These are phyloP conservation scores for Pyrrhia umbra DNA, from an alignment of 2,888 invertebrate species.

Conservation along the genomic window DNA sequence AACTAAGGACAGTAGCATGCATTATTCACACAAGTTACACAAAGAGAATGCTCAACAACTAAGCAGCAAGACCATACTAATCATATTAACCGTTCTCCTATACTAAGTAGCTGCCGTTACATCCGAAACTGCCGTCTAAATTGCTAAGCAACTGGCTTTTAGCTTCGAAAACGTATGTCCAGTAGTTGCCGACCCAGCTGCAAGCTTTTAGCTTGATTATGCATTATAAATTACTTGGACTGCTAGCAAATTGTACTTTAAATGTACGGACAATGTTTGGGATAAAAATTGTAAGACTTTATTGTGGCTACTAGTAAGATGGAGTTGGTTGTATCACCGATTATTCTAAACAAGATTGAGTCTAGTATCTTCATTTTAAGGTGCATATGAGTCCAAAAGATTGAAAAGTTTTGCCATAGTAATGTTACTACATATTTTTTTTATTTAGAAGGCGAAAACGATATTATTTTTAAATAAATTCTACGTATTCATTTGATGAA, in stretches of 20 bases:
- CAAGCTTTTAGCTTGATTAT: slow-evolving; percentile 76
- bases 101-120: slow-evolving; percentile 54
- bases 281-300: slow-evolving; percentile 3
- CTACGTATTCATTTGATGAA: too few relatives aligned
- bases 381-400: too few relatives aligned
- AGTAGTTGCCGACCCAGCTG: slow-evolving; percentile 65
- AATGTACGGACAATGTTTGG: slow-evolving; percentile 49
- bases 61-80: slow-evolving; percentile 52
- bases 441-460: too few relatives aligned
- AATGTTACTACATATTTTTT: too few relatives aligned
- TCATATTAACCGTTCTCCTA: slow-evolving; percentile 55
- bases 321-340: too few relatives aligned
- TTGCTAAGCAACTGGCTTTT: slow-evolving; percentile 60
- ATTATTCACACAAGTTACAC: slow-evolving; percentile 58
- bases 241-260: slow-evolving; percentile 59
- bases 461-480: too few relatives aligned
- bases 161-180: slow-evolving; percentile 65
- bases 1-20: slow-evolving; percentile 53
- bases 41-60: slow-evolving; percentile 59
- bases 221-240: slow-evolving; percentile 67
- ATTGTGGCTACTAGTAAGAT: background rate
- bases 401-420: too few relatives aligned
- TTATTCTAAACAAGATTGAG: too few relatives aligned
- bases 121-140: slow-evolving; percentile 58
- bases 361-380: too few relatives aligned